phyloP scores from a whole-genome alignment of 2,113 vertebrate genomes.

The Ochotona princeps region DNA sequence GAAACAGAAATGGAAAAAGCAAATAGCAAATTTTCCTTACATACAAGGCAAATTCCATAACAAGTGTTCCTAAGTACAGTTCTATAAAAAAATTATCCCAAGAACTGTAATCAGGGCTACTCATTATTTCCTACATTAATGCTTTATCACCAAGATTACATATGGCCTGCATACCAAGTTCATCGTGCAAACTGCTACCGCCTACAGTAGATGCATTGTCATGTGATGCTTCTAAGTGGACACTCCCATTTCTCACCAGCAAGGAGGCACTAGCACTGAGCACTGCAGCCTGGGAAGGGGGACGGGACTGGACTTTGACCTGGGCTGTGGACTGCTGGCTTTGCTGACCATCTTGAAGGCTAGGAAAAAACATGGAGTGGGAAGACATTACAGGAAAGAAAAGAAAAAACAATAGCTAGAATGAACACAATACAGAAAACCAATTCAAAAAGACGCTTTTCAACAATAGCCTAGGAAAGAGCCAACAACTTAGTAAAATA shows the following conservation, averaged over 20 bases:
- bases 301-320: constrained; percentile 94
- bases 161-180: constrained; percentile 95
- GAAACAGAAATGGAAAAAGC: constrained; percentile 36
- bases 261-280: constrained; percentile 97
- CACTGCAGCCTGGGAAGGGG: constrained; percentile 96
- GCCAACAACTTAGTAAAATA: constrained; percentile 62
- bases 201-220: constrained; percentile 96
- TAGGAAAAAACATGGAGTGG: constrained; percentile 90
- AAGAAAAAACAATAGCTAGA: constrained; percentile 81
- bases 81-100: constrained; percentile 73
- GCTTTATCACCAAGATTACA: constrained; percentile 86
- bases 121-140: constrained; percentile 78
- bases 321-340: constrained; percentile 95
- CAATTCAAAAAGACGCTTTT: constrained; percentile 68
- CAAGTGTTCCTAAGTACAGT: background rate
- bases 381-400: constrained; percentile 87
- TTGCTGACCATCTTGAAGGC: constrained; percentile 99
- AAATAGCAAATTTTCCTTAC: constrained; percentile 24
- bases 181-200: constrained; percentile 96
- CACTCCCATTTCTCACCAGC: constrained; percentile 99
- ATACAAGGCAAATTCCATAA: constrained; percentile 34
- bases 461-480: constrained; percentile 41
- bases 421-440: constrained; percentile 83
- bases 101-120: constrained; percentile 69
- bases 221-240: constrained; percentile 96